Conservation (phyloP, 1,140 invertebrate species). For the Anoplolepis gracilipes region DNA sequence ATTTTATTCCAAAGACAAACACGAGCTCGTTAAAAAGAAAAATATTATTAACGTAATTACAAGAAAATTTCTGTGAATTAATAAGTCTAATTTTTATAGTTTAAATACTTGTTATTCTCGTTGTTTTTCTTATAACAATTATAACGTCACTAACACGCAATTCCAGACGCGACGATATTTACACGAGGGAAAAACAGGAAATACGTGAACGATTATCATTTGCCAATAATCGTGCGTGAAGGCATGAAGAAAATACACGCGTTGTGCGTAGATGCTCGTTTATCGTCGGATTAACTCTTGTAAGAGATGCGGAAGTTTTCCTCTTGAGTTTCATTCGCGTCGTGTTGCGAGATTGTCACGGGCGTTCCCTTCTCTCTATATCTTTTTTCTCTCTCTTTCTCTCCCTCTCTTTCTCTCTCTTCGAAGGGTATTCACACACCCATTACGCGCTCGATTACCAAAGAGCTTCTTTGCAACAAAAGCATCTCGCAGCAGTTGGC, state of each 20-base stretch:
- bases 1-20: not conserved
- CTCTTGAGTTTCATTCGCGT: constrained; percentile 25
- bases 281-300: constrained; percentile 29
- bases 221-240: constrained; percentile 12
- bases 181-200: not conserved
- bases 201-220: not conserved
- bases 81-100: not conserved
- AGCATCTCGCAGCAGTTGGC: constrained; percentile 46
- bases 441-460: constrained; percentile 41
- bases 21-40: not conserved
- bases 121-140: not conserved
- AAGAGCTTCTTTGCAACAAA: constrained; percentile 57
- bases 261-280: constrained; percentile 19
- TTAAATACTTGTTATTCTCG: not conserved
- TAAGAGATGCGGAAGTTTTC: constrained; percentile 42
- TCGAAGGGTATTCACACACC: not conserved
- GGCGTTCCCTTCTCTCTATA: not conserved
- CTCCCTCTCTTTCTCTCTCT: constrained; percentile 12
- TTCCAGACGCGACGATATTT: not conserved
- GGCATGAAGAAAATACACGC: constrained; percentile 1
- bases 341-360: not conserved
- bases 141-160: not conserved
- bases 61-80: not conserved
- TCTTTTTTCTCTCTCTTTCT: not conserved
- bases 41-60: not conserved